phyloP scores from a whole-genome alignment of 1,140 invertebrate species.

The Cyclina sinensis region DNA sequence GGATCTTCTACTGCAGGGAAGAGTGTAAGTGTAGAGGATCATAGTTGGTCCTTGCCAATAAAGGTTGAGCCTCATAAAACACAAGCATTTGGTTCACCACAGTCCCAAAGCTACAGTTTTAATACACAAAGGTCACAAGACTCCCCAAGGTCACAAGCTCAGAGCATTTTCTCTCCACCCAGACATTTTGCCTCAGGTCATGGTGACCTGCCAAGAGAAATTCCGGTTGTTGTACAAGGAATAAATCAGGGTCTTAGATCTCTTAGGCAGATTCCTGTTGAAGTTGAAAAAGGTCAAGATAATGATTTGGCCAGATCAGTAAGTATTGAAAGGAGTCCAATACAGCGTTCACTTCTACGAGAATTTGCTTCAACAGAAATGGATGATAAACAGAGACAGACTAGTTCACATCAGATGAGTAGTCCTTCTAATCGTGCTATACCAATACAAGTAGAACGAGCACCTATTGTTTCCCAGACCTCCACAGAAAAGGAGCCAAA shows the following conservation, averaged over 20 bases:
- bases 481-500: background rate
- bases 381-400: background rate
- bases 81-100: constrained; percentile 18
- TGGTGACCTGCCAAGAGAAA: constrained; percentile 58
- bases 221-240: constrained; percentile 62
- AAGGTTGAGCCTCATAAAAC: constrained; percentile 41
- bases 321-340: constrained; percentile 44
- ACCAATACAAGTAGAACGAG: constrained; percentile 39
- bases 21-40: constrained; percentile 55
- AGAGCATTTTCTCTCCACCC: constrained; percentile 36
- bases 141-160: constrained; percentile 24
- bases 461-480: constrained; percentile 2
- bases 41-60: constrained; percentile 60
- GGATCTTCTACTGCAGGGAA: background rate
- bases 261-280: constrained; percentile 57
- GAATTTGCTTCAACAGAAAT: constrained; percentile 10
- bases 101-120: constrained; percentile 18
- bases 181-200: constrained; percentile 63
- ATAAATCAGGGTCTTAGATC: constrained; percentile 50
- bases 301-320: constrained; percentile 2
- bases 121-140: constrained; percentile 46
- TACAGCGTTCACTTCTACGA: constrained; percentile 24
- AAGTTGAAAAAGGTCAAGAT: constrained; percentile 35
- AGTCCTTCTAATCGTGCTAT: constrained; percentile 24
- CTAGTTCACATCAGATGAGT: background rate